Base-by-base conservation (phyloP, 2,113 vertebrate species). In the Entomyzon cyanotis region DNA sequence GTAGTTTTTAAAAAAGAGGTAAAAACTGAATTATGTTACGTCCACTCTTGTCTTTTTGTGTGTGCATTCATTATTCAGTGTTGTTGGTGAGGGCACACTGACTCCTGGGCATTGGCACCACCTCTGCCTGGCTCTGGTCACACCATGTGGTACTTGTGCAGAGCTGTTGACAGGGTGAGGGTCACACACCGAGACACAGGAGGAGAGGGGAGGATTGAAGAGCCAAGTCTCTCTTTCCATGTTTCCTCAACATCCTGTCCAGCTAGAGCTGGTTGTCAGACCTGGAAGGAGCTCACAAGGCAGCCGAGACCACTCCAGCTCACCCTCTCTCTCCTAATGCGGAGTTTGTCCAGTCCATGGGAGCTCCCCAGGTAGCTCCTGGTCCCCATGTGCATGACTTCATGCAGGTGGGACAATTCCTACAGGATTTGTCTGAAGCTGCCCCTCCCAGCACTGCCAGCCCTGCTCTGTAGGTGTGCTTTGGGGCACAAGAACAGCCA, bases 341-440 rank as follows among this genome's bases (percentile, higher is more conserved):
- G 21, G 41, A 83, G 3, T 2, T 6, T 2, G 30, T 73, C 19
- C 20, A 1, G 7, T 15, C 1, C 0, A 4, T 46, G 58, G 25
- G 35, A 37, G 2, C 21, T 81, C 5, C 41, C 31, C 1, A 1
- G 23, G 15, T 53, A 68, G 24, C 31, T 71, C n/a, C 18, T 11
- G 25, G 3, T 44, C 22, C 6, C 33, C 2, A 5, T 12, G 28
- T 2, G 2, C 3, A 1, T 39, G 28, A 59, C 23, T 47, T 35
- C 3, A 3, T 41, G 46, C 39, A 18, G 22, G 12, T 11, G 6
- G 11, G 35, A 33, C 1, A 14, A 27, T 63, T 84, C 37, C 25
- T 50, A 5, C 23, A 20, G 62, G 25, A 0, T 24, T 44, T 83
- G 22, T 35, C 27, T 67, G 60, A 39, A 77, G 59, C 27, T 52